phyloP scores from a whole-genome alignment of 2,797 vertebrate genomes.

The Amniataba percoides region DNA sequence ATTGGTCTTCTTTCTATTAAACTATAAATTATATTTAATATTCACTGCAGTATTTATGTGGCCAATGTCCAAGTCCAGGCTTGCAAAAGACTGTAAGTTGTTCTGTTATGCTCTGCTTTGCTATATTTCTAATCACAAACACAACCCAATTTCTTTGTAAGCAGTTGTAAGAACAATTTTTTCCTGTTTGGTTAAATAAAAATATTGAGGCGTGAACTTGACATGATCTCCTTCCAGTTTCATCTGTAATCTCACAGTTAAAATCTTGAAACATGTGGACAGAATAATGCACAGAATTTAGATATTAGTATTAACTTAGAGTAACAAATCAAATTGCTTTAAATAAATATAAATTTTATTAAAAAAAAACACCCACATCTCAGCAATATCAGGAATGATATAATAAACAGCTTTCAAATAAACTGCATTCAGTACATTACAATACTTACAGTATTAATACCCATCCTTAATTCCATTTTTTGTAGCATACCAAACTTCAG shows the following conservation, averaged over 20 bases:
- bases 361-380: conserved; percentile 99
- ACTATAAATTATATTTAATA: conserved; percentile 22
- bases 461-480: conserved; percentile 87
- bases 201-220: not conserved
- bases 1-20: conserved; percentile 2
- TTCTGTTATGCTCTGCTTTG: conserved; percentile 1
- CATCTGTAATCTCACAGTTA: conserved; percentile 13
- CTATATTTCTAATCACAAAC: conserved; percentile 17
- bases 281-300: conserved; percentile 12
- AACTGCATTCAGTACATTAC: conserved; percentile 99
- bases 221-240: conserved; percentile 13
- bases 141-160: conserved; percentile 36
- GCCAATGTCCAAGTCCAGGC: not conserved
- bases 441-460: conserved; percentile 99
- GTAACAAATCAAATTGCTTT: conserved; percentile 87
- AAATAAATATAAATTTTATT: conserved; percentile 99
- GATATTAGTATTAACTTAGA: conserved; percentile 56
- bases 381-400: conserved; percentile 99
- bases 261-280: conserved; percentile 4
- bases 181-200: conserved; percentile 62
- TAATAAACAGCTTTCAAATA: conserved; percentile 99
- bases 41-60: conserved; percentile 14
- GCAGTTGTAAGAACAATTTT: conserved; percentile 21
- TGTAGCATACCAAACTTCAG: conserved; percentile 91
- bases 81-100: not conserved